Base-by-base conservation (phyloP, 1,140 invertebrate genomes). In the Bilobella aurantiaca region DNA sequence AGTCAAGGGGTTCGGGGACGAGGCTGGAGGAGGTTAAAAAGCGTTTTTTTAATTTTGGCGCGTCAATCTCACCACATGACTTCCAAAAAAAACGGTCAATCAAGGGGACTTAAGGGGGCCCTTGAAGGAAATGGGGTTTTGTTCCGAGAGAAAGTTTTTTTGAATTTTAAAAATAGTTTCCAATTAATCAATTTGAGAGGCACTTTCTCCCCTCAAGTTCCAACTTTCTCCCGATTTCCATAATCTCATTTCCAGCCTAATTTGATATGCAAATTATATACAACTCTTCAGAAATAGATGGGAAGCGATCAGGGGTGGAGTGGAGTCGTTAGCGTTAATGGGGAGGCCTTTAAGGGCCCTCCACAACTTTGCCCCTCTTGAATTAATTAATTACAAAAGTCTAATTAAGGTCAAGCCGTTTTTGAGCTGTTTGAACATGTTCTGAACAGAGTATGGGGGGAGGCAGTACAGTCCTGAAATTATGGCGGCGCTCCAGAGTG, bases 401-500 rank as follows among this genome's bases (percentile, higher is more conserved):
- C 34, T 42, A 42, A 42, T 42, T 42, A 42, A 42, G 34, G 34
- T 42, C 34, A 42, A n/a, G n/a, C n/a, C n/a, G n/a, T n/a, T n/a
- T n/a, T n/a, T n/a, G n/a, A n/a, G n/a, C n/a, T n/a, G n/a, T n/a
- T n/a, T n/a, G n/a, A n/a, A n/a, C n/a, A n/a, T n/a, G n/a, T 18
- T 12, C 34, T 42, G 73, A 89, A 89, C 75, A 86, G 87, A 74
- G 81, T 89, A 73, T 87, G 88, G 23, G 42, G 42, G 27, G 14
- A 82, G 86, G 70, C 83, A 86, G 75, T 81, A 91, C 76, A 90
- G 90, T 32, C 85, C 89, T 1, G 92, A 95, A 75, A 87, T 96
- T 23, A 81, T 93, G 66, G 87, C 90, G 58, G 94, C 94, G 37
- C 82, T 98, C 46, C 87, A 96, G 77, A 92, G 93, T 67, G 93